phyloP scores from a whole-genome alignment of 2,113 vertebrate species.

The Sturnira hondurensis region DNA sequence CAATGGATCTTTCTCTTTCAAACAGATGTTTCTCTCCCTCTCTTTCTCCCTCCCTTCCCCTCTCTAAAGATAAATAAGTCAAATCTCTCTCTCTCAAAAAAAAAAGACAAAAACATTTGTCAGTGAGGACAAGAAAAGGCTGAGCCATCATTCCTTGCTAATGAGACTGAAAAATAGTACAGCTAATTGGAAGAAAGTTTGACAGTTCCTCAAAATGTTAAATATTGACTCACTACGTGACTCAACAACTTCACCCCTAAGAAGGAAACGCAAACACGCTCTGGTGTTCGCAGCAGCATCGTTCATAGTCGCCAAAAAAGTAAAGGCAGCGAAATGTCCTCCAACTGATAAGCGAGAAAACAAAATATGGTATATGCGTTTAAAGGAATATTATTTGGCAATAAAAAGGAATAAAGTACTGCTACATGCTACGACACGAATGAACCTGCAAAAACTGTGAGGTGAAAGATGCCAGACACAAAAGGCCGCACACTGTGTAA shows the following conservation, averaged over 20 bases:
- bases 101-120: neutral
- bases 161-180: neutral
- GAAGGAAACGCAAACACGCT: neutral
- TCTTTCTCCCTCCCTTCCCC: neutral
- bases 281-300: neutral
- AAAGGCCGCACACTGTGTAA: neutral
- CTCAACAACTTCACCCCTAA: neutral
- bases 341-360: neutral
- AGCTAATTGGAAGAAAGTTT: neutral
- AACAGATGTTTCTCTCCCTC: neutral
- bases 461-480: neutral
- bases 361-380: neutral
- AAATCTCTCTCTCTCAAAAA: neutral
- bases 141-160: neutral
- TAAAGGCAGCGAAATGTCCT: neutral
- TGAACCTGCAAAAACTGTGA: neutral
- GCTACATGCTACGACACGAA: neutral
- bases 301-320: neutral
- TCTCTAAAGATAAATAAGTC: too few relatives aligned
- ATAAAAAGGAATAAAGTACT: neutral
- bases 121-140: neutral
- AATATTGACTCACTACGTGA: neutral
- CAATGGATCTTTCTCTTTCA: too few relatives aligned
- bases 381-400: neutral
- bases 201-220: neutral